Evolutionary conservation across 2,888 invertebrate species (phyloP).

Genomic region (Trimorus sp.): DNA sequence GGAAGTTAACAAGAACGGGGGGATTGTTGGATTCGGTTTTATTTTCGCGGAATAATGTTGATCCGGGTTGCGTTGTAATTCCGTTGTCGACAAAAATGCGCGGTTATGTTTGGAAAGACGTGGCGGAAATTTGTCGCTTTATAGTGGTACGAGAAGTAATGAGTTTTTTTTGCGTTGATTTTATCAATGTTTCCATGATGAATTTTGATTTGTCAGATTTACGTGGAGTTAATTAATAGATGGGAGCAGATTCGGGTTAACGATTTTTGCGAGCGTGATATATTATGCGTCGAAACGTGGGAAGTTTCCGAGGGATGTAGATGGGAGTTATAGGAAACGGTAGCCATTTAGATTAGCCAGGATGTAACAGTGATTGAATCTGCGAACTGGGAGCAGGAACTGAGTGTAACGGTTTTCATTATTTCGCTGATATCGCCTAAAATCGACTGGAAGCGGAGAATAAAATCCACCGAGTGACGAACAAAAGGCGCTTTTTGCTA

Average conservation of each 20-base stretch:
- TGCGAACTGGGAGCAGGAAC: neutral
- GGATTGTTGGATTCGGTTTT: conserved; percentile 31
- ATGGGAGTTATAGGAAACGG: conserved; percentile 4
- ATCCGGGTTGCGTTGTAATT: neutral
- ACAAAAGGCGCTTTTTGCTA: too few relatives aligned
- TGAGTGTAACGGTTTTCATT: neutral
- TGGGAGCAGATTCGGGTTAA: neutral
- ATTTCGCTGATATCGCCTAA: neutral
- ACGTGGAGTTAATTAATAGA: neutral
- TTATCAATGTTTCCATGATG: too few relatives aligned
- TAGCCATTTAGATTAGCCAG: conserved; percentile 12
- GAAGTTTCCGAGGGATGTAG: neutral
- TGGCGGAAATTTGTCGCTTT: neutral
- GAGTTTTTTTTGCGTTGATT: too few relatives aligned
- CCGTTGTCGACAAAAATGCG: neutral
- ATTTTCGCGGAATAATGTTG: conserved; percentile 2
- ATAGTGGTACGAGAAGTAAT: neutral
- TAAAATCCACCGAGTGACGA: too few relatives aligned
- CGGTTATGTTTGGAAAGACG: too few relatives aligned
- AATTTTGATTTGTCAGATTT: too few relatives aligned
- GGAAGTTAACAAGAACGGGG: conserved; percentile 40
- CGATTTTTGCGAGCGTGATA: neutral
- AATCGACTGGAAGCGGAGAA: too few relatives aligned
- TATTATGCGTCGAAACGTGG: neutral
- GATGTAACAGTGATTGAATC: conserved; percentile 16